Evolutionary conservation across 1,140 invertebrate genomes (phyloP).

Genomic region (Globodera rostochiensis): DNA sequence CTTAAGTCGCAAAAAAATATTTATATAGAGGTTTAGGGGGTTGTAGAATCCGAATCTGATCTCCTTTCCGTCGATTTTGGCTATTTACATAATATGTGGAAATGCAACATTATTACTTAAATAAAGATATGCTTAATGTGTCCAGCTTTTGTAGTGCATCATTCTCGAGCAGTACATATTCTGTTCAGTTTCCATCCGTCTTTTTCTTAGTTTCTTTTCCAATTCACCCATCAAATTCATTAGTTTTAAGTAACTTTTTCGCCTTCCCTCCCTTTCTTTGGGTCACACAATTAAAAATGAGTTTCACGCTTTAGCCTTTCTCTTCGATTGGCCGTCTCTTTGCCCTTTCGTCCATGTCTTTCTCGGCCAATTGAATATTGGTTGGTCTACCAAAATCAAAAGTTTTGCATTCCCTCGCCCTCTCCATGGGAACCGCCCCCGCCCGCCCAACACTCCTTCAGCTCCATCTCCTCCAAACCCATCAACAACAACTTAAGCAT

Average conservation of each 20-base stretch:
- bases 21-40: too few relatives aligned
- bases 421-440: conserved; percentile 6
- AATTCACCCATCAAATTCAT: not conserved
- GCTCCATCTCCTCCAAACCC: not conserved
- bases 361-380: not conserved
- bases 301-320: not conserved
- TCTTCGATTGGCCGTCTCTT: not conserved
- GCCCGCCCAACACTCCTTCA: not conserved
- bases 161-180: not conserved
- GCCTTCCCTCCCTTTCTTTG: too few relatives aligned
- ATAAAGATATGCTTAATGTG: too few relatives aligned
- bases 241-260: not conserved
- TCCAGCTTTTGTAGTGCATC: too few relatives aligned
- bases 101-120: too few relatives aligned
- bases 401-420: not conserved
- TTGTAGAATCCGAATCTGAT: too few relatives aligned
- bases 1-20: too few relatives aligned
- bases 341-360: not conserved
- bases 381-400: not conserved
- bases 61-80: too few relatives aligned
- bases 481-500: not conserved
- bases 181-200: not conserved
- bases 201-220: not conserved
- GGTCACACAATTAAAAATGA: too few relatives aligned
- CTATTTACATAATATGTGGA: too few relatives aligned